A percentile compares a stretch with the other conserved stretches of the same genome.
phyloP scores from a whole-genome alignment of 2,888 invertebrate genomes.

The Hedya salicella region DNA sequence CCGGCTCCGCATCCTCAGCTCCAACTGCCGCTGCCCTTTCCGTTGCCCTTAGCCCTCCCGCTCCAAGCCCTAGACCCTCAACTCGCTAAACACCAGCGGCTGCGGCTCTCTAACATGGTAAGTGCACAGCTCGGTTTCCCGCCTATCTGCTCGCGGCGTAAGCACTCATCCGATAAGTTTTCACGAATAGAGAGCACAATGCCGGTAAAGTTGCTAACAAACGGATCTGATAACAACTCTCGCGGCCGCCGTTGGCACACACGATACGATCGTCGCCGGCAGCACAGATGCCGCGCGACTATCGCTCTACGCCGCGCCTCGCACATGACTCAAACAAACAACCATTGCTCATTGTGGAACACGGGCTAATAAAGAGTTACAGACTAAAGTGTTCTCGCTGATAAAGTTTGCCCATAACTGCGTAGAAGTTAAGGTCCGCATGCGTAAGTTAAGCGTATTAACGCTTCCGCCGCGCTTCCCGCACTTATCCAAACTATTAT shows the following conservation, averaged over 20 bases:
- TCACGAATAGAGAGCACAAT: slow-evolving; percentile 58
- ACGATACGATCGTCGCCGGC: slow-evolving; percentile 63
- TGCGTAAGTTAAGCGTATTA: slow-evolving; percentile 76
- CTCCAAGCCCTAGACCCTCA: slow-evolving; percentile 81
- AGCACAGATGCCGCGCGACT: slow-evolving; percentile 54
- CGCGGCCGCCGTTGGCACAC: slow-evolving; percentile 62
- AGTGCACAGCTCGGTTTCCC: slow-evolving; percentile 60
- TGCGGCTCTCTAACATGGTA: slow-evolving; percentile 85
- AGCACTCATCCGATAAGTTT: slow-evolving; percentile 62
- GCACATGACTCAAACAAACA: slow-evolving; percentile 63
- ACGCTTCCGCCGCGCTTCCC: slow-evolving; percentile 66
- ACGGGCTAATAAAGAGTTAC: slow-evolving; percentile 60
- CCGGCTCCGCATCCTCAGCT: slow-evolving; percentile 76
- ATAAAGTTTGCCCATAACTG: slow-evolving; percentile 71
- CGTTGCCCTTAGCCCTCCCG: slow-evolving; percentile 78
- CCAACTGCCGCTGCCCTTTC: slow-evolving; percentile 77
- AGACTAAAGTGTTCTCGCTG: slow-evolving; percentile 62
- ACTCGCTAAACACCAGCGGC: slow-evolving; percentile 81
- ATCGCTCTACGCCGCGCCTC: slow-evolving; percentile 57
- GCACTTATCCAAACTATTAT: slow-evolving; percentile 15
- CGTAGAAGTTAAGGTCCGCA: slow-evolving; percentile 67
- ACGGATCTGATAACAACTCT: slow-evolving; percentile 73
- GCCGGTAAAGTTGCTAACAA: slow-evolving; percentile 66
- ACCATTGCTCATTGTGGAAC: slow-evolving; percentile 67
- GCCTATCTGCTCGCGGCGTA: slow-evolving; percentile 53